Base-by-base conservation (phyloP, 1,140 invertebrate species). In the Zaprionus lachaisei region DNA sequence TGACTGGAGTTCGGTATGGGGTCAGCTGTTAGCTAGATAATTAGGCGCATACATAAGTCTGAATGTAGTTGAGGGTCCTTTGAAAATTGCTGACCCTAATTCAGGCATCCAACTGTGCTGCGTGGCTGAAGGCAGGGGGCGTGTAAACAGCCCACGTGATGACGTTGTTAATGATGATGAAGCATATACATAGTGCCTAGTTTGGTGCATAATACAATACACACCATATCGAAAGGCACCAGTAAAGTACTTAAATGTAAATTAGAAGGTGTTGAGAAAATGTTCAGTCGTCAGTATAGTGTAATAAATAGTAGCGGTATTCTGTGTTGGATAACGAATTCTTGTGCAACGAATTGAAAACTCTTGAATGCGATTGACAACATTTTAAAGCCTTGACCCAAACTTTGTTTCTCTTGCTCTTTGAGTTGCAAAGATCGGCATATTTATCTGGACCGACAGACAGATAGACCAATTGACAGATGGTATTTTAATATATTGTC, bases 21-120 rank as follows among this genome's bases (percentile, higher is more conserved):
- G 47, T 71, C 34, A 64, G 66, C 73, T 71, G 72, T 76, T 65
- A 76, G 73, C 44, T 55, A 66, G 68, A 72, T 61, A 76, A 71
- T 76, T 76, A 60, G 68, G 67, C 60, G 24, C 38, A 55, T 54
- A 54, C 41, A 47, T 47, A 51, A 51, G 47, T 51, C 47, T 51
- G 20, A 51, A 51, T 44, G 49, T 60, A 54, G 61, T 65, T 44
- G 38, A 75, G 60, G 31, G 24, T 75, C 67, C 72, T 64, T 65
- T 64, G 24, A 41, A 64, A 76, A 71, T 54, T 60, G 44, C 60
- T 76, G 73, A 72, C 73, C 61, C 68, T 65, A 76, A 76, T 76
- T 76, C 56, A 76, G 41, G 58, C 22, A 20, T 7, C 38, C 58
- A 49, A 57, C 56, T 67, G 34, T 20, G 31, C 9, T 34, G 31